phyloP scores from a whole-genome alignment of 1,140 invertebrate genomes.

The Papilio helenus region DNA sequence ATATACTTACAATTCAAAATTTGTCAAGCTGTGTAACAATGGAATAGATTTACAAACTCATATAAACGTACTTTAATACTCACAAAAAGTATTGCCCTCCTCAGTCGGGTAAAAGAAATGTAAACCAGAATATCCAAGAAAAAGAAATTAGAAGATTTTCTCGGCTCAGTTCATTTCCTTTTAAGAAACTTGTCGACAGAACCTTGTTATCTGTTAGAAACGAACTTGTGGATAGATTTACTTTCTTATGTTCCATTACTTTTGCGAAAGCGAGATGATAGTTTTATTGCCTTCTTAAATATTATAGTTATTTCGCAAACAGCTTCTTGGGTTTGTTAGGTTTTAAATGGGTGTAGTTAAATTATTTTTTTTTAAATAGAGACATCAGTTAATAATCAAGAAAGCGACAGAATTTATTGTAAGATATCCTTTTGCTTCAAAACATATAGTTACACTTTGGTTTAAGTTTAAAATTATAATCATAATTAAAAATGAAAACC shows the following conservation, averaged over 20 bases:
- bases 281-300: neutral
- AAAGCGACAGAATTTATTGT: too few species aligned
- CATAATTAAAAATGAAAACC: neutral
- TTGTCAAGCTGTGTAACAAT: neutral
- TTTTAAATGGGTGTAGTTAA: too few species aligned
- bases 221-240: slow-evolving; percentile 2
- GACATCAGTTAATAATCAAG: too few species aligned
- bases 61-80: neutral
- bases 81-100: neutral
- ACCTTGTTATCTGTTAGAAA: slow-evolving; percentile 23
- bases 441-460: neutral
- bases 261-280: neutral
- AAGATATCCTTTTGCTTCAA: neutral
- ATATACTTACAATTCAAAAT: neutral
- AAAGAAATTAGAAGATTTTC: slow-evolving; percentile 23
- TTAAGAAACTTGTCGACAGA: slow-evolving; percentile 4
- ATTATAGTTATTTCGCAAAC: neutral
- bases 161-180: slow-evolving; percentile 20
- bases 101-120: neutral
- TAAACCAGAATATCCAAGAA: neutral
- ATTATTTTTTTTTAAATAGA: too few species aligned
- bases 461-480: neutral
- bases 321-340: neutral
- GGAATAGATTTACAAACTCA: neutral
- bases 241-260: slow-evolving; percentile 9